These are phyloP conservation scores for Enteromius radiatus DNA, from an alignment of 2,797 vertebrate species.

Conservation along the genomic window DNA sequence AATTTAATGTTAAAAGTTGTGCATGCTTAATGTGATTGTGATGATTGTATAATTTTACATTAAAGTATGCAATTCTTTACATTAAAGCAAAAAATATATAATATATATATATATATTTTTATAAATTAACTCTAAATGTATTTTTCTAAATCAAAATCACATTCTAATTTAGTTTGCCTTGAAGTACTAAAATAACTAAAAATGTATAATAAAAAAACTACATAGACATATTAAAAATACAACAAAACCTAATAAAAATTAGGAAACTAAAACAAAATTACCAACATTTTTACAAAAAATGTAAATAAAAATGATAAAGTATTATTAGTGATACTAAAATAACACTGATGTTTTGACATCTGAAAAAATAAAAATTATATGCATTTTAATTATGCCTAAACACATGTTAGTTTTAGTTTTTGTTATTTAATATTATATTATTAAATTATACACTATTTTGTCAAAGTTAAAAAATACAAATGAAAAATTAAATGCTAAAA, in stretches of 20 bases:
- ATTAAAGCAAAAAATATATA: not conserved
- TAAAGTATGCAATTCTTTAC: not conserved
- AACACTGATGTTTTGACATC: not conserved
- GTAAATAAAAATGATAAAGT: not conserved
- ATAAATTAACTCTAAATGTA: not conserved
- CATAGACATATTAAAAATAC: not conserved
- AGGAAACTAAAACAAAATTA: not conserved
- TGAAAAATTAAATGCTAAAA: not conserved
- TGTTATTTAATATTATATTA: not conserved
- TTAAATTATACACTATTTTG: not conserved
- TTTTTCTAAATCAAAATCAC: not conserved
- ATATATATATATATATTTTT: too few species aligned
- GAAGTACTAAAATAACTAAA: not conserved
- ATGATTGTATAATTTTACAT: not conserved
- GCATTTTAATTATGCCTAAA: not conserved
- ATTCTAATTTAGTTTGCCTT: not conserved
- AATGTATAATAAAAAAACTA: not conserved
- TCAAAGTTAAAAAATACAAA: not conserved
- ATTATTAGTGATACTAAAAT: not conserved
- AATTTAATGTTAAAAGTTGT: not conserved
- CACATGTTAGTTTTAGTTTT: not conserved
- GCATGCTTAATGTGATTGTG: not conserved
- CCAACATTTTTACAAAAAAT: not conserved
- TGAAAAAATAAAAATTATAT: not conserved
- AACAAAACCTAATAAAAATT: not conserved